phyloP scores from a whole-genome alignment of 2,888 invertebrate genomes.

The Catocala nupta region DNA sequence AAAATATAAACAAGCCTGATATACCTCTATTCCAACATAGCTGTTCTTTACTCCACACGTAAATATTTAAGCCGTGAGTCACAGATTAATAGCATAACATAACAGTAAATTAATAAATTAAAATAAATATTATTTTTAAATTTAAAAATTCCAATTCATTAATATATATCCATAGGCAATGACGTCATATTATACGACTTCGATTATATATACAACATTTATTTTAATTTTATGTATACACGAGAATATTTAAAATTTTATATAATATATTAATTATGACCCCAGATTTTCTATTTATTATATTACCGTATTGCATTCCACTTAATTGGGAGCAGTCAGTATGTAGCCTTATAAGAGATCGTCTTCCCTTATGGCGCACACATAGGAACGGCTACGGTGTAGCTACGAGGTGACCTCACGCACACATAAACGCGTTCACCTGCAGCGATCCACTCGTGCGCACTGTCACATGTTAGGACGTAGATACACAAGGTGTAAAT shows the following conservation, averaged over 20 bases:
- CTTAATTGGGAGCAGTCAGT: slow-evolving; percentile 45
- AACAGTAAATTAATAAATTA: too few species aligned
- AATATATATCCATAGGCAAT: background rate
- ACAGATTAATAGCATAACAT: too few species aligned
- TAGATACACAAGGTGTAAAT: slow-evolving; percentile 45
- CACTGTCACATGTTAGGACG: slow-evolving; percentile 75
- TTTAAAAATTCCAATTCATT: background rate
- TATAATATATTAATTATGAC: slow-evolving; percentile 4
- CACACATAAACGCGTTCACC: slow-evolving; percentile 75
- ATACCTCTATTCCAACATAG: too few species aligned
- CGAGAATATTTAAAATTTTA: background rate
- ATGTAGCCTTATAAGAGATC: slow-evolving; percentile 54
- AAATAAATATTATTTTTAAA: too few species aligned
- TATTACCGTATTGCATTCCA: slow-evolving; percentile 26
- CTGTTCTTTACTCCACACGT: too few species aligned
- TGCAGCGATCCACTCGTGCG: slow-evolving; percentile 81
- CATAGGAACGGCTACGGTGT: slow-evolving; percentile 43
- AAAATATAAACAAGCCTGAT: too few species aligned
- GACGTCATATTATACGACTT: background rate
- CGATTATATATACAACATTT: slow-evolving; percentile 1
- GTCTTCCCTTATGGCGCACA: slow-evolving; percentile 58
- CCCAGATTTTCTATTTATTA: slow-evolving; percentile 22
- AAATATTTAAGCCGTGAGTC: slow-evolving; percentile 9
- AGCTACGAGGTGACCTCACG: slow-evolving; percentile 77
- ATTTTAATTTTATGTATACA: slow-evolving; percentile 4